These are phyloP conservation scores for Aphelinus atriplicis DNA, from an alignment of 1,140 invertebrate species.

Conservation along the genomic window DNA sequence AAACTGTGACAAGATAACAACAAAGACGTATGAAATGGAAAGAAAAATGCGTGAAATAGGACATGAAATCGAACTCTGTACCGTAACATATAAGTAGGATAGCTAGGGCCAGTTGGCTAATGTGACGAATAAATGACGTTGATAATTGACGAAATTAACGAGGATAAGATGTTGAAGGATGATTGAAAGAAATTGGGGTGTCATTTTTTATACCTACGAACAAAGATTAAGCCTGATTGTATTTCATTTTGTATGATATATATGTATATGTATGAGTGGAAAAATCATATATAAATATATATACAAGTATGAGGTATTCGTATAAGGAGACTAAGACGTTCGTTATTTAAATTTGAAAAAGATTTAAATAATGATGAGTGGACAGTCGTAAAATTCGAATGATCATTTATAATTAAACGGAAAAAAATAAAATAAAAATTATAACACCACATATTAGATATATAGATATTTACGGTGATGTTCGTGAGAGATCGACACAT, in stretches of 20 bases:
- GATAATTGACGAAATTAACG: conserved; percentile 51
- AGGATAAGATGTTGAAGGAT: conserved; percentile 39
- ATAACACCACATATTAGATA: conserved; percentile 36
- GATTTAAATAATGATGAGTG: conserved; percentile 36
- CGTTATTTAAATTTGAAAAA: conserved; percentile 42
- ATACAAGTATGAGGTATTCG: conserved; percentile 29
- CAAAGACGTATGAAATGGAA: not conserved
- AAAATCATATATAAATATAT: conserved; percentile 41
- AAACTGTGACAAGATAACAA: not conserved
- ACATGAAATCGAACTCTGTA: conserved; percentile 44
- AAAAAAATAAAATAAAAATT: conserved; percentile 27
- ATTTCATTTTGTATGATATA: conserved; percentile 48
- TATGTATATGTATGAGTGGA: conserved; percentile 42
- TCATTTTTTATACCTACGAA: conserved; percentile 51
- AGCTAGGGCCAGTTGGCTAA: conserved; percentile 56
- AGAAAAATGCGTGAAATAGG: conserved; percentile 15
- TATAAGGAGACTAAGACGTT: conserved; percentile 13
- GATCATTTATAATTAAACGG: conserved; percentile 12
- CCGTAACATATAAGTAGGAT: conserved; percentile 60
- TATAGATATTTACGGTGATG: conserved; percentile 18
- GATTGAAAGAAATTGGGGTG: conserved; percentile 38
- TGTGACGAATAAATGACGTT: conserved; percentile 48
- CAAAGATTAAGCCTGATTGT: conserved; percentile 46
- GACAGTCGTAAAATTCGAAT: conserved; percentile 3
- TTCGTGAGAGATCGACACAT: conserved; percentile 18